Base-by-base conservation (phyloP, 2,888 invertebrate genomes). In the Urechis unicinctus region DNA sequence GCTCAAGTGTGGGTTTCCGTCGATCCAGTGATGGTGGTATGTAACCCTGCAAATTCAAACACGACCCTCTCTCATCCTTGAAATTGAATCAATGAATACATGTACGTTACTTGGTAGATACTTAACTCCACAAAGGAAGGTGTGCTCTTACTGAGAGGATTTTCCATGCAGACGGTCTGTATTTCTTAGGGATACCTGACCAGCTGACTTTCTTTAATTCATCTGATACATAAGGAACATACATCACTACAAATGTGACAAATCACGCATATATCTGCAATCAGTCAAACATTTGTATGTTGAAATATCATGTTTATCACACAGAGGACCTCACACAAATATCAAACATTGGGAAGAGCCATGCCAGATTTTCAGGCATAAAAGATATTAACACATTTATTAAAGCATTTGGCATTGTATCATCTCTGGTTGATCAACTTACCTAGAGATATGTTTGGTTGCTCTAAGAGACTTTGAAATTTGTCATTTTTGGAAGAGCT, bases 141-240 rank as follows among this genome's bases (percentile, higher is more conserved):
- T 26, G 5, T 5, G 17, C 54, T 77, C 82, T 80, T 74, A 85
- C 85, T 60, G 84, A 84, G 56, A 86, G 78, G 56, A 87, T 78
- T 74, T 85, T 82, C 86, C 86, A 86, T 3, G 85, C 83, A 50
- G 83, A 81, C 45, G 84, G 82, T 68, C 88, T 82, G 61, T 93
- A 87, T 81, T 88, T 88, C 44, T 88, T 86, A 48, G 97, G 97
- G 67, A 98, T 88, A 24, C 98, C 98, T 53, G 95, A 94, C 96
- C 97, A 99, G 75, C 80, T 79, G 21, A 81, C 80, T 70, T 90
- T 88, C 69, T 91, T 87, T 44, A 96, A 81, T 72, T 94, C 91
- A 68, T 88, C 87, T 78, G 64, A n/a, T n/a, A n/a, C n/a, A n/a
- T n/a, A n/a, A n/a, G n/a, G n/a, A n/a, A n/a, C n/a, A n/a, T n/a